Evolutionary conservation across 2,113 vertebrate species (phyloP).

Genomic region (Syngnathus scovelli): DNA sequence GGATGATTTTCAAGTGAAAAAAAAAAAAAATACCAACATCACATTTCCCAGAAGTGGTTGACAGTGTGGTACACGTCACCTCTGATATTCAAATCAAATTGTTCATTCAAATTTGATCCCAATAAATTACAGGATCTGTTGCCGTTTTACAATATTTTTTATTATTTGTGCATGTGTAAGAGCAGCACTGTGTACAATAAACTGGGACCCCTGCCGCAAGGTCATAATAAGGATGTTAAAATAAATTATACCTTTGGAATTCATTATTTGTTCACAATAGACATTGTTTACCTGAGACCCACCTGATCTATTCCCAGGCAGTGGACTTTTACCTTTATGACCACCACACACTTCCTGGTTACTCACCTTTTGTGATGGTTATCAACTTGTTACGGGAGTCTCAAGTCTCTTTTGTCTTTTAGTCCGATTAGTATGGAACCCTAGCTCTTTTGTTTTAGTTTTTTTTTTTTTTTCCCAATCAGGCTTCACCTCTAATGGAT

Average conservation of each 20-base stretch:
- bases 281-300: constrained; percentile 6
- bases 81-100: not conserved
- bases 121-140: not conserved
- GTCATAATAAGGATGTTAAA: not conserved
- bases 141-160: not conserved
- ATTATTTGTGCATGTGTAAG: not conserved
- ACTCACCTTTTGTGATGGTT: not conserved
- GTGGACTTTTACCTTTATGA: constrained; percentile 56
- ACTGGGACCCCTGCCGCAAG: not conserved
- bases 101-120: not conserved
- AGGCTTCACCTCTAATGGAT: not conserved
- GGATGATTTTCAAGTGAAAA: not conserved
- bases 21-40: not conserved
- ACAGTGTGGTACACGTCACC: not conserved
- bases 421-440: not conserved
- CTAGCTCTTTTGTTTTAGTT: not conserved
- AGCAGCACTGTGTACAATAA: not conserved
- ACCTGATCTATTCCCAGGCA: not conserved
- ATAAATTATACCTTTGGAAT: constrained; percentile 5
- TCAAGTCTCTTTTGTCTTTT: not conserved
- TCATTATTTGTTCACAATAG: constrained; percentile 9
- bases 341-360: constrained; percentile 46
- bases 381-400: not conserved
- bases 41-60: not conserved
- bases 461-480: not conserved